A percentile compares a stretch with the other conserved stretches of the same genome.
Evolutionary conservation across 2,113 vertebrate species (phyloP).

Genomic region (Hypanus sabinus): DNA sequence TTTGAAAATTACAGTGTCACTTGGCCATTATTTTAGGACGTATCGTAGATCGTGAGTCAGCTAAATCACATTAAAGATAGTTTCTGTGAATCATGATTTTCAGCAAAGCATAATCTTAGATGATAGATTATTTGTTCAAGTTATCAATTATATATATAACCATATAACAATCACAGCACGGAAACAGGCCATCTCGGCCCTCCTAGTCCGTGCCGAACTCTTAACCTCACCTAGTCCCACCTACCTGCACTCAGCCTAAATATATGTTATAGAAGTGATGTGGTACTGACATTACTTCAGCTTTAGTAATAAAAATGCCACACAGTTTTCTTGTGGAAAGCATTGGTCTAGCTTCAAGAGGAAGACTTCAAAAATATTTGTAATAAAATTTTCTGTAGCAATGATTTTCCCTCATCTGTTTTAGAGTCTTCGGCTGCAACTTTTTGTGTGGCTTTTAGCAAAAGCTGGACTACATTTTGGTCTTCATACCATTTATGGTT

Average conservation of each 20-base stretch:
- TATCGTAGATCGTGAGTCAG: neutral
- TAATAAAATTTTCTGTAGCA: neutral
- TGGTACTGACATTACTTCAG: neutral
- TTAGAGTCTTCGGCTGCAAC: neutral
- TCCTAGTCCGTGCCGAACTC: too few species aligned
- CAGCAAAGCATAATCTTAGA: neutral
- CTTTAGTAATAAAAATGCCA: neutral
- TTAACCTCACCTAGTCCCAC: too few species aligned
- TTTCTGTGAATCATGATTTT: neutral
- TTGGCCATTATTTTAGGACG: neutral
- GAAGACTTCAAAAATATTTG: neutral
- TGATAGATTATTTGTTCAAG: neutral
- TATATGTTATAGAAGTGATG: neutral
- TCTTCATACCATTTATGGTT: constrained; percentile 47
- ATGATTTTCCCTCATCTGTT: neutral
- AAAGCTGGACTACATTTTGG: constrained; percentile 35
- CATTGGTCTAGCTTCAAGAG: neutral
- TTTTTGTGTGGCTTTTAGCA: neutral
- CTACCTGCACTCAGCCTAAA: too few species aligned
- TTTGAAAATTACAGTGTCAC: neutral
- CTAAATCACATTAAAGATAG: neutral
- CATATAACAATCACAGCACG: too few species aligned
- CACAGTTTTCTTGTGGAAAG: neutral
- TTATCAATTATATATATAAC: neutral
- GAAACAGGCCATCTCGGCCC: too few species aligned